Evolutionary conservation across 2,797 vertebrate species (phyloP).

Genomic region (Phaenicophaeus curvirostris): DNA sequence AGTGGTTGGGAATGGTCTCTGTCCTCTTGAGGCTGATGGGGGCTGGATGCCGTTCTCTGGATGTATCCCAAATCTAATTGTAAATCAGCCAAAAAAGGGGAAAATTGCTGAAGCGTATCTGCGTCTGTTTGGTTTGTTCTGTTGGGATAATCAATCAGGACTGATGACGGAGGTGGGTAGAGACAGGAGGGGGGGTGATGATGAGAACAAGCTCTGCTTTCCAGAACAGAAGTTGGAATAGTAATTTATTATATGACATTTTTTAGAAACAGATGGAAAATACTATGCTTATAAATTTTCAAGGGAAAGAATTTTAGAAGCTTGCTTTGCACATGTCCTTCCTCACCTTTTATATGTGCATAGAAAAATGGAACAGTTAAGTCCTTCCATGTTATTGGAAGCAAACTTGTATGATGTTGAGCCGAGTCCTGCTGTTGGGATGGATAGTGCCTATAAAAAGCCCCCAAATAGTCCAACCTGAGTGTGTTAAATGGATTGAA

Average conservation of each 20-base stretch:
- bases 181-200: background rate
- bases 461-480: background rate
- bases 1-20: background rate
- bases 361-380: background rate
- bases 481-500: background rate
- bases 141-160: slow-evolving; percentile 43
- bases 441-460: background rate
- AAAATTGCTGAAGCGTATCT: slow-evolving; percentile 19
- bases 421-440: background rate
- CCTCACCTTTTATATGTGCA: background rate
- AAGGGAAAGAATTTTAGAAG: background rate
- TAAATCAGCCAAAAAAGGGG: background rate
- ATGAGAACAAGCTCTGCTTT: slow-evolving; percentile 16
- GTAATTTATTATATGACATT: slow-evolving; percentile 44
- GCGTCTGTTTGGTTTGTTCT: slow-evolving; percentile 49
- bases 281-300: slow-evolving; percentile 2
- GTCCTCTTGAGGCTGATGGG: background rate
- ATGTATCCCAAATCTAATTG: background rate
- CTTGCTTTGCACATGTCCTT: background rate
- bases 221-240: slow-evolving; percentile 57
- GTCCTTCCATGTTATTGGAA: background rate
- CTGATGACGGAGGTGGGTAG: background rate
- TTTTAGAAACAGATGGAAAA: slow-evolving; percentile 58
- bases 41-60: background rate
- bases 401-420: background rate